Conservation (phyloP, 2,888 invertebrate genomes). For the Brassicogethes aeneus region DNA sequence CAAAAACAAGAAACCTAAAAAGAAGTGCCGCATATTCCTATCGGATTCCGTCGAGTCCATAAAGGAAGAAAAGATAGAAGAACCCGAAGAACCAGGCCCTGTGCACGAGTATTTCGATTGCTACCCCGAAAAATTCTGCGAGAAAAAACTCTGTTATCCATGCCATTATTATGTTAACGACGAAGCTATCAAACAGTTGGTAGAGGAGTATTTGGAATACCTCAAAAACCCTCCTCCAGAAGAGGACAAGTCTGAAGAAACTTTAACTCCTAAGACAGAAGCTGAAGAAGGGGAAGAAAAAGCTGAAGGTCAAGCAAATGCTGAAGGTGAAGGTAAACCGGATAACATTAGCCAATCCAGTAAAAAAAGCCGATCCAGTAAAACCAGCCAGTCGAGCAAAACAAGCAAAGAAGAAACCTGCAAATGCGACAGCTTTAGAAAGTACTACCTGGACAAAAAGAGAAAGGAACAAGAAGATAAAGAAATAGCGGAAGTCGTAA, state of each 20-base stretch:
- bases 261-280: too few relatives aligned
- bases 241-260: neutral
- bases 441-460: neutral
- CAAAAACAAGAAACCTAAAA: too few relatives aligned
- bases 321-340: too few relatives aligned
- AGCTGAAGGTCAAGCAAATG: too few relatives aligned
- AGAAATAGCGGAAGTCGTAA: neutral
- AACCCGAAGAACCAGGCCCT: neutral
- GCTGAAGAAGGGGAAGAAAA: too few relatives aligned
- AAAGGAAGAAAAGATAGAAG: too few relatives aligned
- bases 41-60: neutral
- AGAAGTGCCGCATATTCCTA: too few relatives aligned
- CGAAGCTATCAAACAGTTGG: neutral
- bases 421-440: neutral
- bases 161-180: neutral
- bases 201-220: neutral
- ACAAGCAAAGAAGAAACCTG: too few relatives aligned
- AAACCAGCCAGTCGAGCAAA: too few relatives aligned
- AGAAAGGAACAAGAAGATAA: neutral
- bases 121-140: neutral
- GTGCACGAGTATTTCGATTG: neutral
- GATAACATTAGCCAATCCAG: too few relatives aligned
- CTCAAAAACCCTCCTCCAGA: neutral
- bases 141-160: neutral
- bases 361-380: too few relatives aligned